These are phyloP conservation scores for Psylliodes chrysocephalus DNA, from an alignment of 2,888 invertebrate genomes.

Conservation along the genomic window DNA sequence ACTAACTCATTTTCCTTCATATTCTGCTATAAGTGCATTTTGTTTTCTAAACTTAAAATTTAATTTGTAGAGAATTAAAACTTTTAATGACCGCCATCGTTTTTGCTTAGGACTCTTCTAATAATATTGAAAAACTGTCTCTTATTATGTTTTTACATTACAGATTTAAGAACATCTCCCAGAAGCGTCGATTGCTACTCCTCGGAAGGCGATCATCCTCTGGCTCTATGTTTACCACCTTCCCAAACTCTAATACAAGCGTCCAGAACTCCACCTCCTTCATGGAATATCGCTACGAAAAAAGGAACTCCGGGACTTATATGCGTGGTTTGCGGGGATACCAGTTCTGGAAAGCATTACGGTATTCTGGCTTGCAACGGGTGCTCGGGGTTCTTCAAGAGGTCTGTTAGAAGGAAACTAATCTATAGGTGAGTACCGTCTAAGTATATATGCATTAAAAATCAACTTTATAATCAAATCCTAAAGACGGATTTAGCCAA, in stretches of 20 bases:
- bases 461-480: too few species aligned
- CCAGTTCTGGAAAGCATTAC: slow-evolving; percentile 96
- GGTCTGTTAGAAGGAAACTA: slow-evolving; percentile 93
- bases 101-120: too few species aligned
- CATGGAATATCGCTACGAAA: slow-evolving; percentile 66
- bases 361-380: slow-evolving; percentile 99
- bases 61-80: too few species aligned
- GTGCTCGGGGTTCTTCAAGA: slow-evolving; percentile 98
- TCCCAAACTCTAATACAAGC: slow-evolving; percentile 73
- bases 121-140: too few species aligned
- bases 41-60: too few species aligned
- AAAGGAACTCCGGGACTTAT: slow-evolving; percentile 79
- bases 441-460: too few species aligned
- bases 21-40: too few species aligned
- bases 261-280: slow-evolving; percentile 71
- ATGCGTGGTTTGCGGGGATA: slow-evolving; percentile 97
- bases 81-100: too few species aligned
- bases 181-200: slow-evolving; percentile 62
- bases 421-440: slow-evolving; percentile 83
- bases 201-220: slow-evolving; percentile 66
- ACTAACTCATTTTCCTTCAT: too few species aligned
- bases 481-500: too few species aligned
- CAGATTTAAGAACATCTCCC: slow-evolving; percentile 61
- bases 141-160: too few species aligned
- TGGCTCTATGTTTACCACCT: slow-evolving; percentile 70